Evolutionary conservation across 2,113 vertebrate species (phyloP).

Genomic region (Pituophis catenifer): DNA sequence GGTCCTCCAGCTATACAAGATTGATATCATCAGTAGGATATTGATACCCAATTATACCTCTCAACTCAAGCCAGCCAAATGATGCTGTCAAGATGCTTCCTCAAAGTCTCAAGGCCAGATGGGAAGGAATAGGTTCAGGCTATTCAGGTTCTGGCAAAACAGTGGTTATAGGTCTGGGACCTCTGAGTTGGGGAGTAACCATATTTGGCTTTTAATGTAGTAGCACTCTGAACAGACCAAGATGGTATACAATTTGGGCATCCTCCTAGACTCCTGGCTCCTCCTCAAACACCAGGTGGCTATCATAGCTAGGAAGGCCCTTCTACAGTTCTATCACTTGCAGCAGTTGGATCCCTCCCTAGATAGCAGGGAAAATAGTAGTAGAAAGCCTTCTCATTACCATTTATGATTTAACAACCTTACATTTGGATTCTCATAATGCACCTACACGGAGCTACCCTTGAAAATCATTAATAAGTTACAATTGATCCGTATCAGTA

Average conservation of each 20-base stretch:
- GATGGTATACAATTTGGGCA: not conserved
- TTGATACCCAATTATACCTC: not conserved
- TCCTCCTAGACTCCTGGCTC: not conserved
- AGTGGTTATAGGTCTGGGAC: not conserved
- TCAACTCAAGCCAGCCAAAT: not conserved
- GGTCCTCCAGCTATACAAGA: not conserved
- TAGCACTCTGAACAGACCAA: not conserved
- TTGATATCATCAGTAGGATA: not conserved
- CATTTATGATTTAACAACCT: not conserved
- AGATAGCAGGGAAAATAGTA: not conserved
- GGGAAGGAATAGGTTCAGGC: not conserved
- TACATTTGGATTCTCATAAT: not conserved
- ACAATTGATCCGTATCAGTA: not conserved
- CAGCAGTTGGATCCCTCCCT: not conserved
- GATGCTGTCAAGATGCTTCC: not conserved
- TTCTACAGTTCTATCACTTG: not conserved
- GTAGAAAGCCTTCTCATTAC: not conserved
- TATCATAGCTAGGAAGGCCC: not conserved
- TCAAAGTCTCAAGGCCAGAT: not conserved
- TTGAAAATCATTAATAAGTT: not conserved
- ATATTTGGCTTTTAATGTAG: not conserved
- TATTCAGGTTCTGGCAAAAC: not conserved
- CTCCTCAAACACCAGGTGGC: not conserved
- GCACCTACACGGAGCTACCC: not conserved
- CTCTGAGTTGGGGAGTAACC: not conserved